Evolutionary conservation across 1,140 invertebrate species (phyloP).

Genomic region (Mya arenaria): DNA sequence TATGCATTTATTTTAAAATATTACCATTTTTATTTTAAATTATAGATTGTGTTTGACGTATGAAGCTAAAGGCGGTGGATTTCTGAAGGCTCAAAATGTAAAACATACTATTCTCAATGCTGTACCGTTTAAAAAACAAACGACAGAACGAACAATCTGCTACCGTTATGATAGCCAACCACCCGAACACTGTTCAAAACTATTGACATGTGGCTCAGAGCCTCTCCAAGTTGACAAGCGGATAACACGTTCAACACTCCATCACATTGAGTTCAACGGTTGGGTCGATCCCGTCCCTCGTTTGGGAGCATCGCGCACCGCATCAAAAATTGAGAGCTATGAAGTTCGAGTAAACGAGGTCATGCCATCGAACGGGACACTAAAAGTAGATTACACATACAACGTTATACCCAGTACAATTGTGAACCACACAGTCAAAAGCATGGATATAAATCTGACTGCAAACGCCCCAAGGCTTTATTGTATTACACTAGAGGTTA

Average conservation of each 20-base stretch:
- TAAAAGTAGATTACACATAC: neutral
- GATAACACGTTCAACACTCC: neutral
- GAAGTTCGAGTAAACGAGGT: conserved; percentile 12
- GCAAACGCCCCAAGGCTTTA: neutral
- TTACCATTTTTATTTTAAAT: neutral
- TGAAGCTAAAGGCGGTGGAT: conserved; percentile 1
- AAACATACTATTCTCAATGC: neutral
- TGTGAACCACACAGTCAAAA: neutral
- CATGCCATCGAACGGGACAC: neutral
- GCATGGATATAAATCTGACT: neutral
- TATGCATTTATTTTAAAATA: neutral
- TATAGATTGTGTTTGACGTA: neutral
- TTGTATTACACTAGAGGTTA: conserved; percentile 21
- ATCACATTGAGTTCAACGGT: neutral
- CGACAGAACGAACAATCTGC: neutral
- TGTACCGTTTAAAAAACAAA: neutral
- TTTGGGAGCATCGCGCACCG: neutral
- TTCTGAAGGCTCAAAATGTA: neutral
- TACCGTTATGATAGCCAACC: neutral
- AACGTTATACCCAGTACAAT: neutral
- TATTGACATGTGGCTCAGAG: neutral
- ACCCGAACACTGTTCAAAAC: neutral
- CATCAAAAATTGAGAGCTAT: conserved; percentile 8
- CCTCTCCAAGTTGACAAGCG: neutral
- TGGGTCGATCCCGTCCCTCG: conserved; percentile 5